phyloP scores from a whole-genome alignment of 2,113 vertebrate genomes.

The Cygnus atratus region DNA sequence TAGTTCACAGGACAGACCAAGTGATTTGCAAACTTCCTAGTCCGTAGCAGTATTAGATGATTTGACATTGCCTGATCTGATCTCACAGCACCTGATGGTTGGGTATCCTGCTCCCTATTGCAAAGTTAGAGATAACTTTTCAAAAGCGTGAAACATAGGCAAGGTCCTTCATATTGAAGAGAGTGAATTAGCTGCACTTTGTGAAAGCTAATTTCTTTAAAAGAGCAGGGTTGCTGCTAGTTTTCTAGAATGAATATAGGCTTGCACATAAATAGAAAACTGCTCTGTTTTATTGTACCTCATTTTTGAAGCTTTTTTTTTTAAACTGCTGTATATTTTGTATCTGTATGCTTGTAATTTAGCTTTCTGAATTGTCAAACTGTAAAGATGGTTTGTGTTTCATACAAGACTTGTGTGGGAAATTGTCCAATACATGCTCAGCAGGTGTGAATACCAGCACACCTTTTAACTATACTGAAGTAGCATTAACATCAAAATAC shows the following conservation, averaged over 20 bases:
- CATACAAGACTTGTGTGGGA: background rate
- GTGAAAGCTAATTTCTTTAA: constrained; percentile 30
- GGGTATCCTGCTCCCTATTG: background rate
- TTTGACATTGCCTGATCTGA: background rate
- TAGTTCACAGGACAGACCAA: background rate
- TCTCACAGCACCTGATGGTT: background rate
- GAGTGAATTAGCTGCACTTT: constrained; percentile 20
- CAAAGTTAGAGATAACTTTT: background rate
- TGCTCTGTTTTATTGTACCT: constrained; percentile 51
- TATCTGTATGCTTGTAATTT: background rate
- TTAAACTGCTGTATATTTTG: constrained; percentile 40
- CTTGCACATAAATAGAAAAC: constrained; percentile 55
- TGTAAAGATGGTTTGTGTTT: background rate
- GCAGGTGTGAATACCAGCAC: background rate
- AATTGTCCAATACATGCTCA: background rate
- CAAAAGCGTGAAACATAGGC: background rate
- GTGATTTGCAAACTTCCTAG: background rate
- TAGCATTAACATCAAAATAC: constrained; percentile 9
- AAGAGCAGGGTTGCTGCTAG: constrained; percentile 35
- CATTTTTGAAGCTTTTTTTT: constrained; percentile 39
- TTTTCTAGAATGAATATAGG: constrained; percentile 23
- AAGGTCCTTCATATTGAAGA: constrained; percentile 80
- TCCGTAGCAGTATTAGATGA: background rate
- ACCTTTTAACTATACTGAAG: background rate
- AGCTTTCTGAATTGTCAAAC: background rate